Percentiles rank a stretch among this genome's conserved stretches.
phyloP scores from a whole-genome alignment of 2,888 invertebrate genomes.

The Melieria omissa region DNA sequence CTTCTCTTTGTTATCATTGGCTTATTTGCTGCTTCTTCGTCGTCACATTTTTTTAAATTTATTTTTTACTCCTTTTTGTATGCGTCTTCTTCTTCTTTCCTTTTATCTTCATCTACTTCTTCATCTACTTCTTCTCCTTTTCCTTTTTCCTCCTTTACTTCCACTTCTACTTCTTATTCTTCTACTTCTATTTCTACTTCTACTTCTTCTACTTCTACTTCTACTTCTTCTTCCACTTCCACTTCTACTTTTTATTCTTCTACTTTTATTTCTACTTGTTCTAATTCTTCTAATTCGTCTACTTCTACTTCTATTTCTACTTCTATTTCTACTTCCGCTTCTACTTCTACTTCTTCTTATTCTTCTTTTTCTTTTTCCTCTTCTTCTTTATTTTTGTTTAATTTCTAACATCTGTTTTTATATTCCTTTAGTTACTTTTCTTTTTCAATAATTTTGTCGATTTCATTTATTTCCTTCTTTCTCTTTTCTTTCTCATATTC shows the following conservation, averaged over 20 bases:
- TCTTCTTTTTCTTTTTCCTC: not conserved
- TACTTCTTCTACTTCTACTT: not conserved
- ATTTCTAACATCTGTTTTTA: not conserved
- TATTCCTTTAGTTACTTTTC: not conserved
- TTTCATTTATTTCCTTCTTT: not conserved
- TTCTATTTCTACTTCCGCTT: not conserved
- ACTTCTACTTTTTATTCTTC: too few species aligned
- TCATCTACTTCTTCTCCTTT: slow-evolving; percentile 8
- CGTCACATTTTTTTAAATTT: not conserved
- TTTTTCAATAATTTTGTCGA: not conserved
- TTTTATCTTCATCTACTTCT: slow-evolving; percentile 10
- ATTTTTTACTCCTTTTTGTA: too few species aligned
- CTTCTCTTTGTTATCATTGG: not conserved
- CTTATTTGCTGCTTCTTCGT: not conserved
- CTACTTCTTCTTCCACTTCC: not conserved
- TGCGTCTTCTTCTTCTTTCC: not conserved
- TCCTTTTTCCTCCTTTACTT: slow-evolving; percentile 15
- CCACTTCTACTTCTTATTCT: slow-evolving; percentile 14
- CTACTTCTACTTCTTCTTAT: not conserved
- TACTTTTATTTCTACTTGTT: too few species aligned
- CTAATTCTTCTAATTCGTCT: too few species aligned
- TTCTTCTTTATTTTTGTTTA: not conserved
- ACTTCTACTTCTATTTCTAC: not conserved
- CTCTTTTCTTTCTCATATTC: not conserved
- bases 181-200: not conserved